Evolutionary conservation across 2,888 invertebrate species (phyloP), one percentile per base, ranked within the genome.

Genomic region (Platynereis dumerilii): DNA sequence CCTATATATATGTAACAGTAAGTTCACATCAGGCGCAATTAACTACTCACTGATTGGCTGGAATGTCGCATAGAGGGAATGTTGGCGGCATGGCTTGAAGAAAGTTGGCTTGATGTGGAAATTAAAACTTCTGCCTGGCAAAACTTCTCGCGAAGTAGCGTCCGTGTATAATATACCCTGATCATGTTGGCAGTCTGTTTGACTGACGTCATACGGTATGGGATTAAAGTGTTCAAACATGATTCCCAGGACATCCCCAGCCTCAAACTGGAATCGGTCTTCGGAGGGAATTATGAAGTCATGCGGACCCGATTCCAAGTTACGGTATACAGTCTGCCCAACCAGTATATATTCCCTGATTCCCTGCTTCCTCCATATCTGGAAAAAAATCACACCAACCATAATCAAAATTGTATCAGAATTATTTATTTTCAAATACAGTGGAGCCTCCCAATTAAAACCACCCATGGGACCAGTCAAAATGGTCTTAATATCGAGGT

Each of bases 241-340:
- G 17, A 64, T 34, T 10, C 64, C 64, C 12, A 64, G 26, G 24
- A 64, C 64, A 34, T 64, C 64, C n/a, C 64, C 64, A 1, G 64
- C 64, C 27, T 64, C 58, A 12, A 54, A 45, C 1, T 48, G 45
- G 29, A 58, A 45, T 2, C 58, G 34, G 17, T 58, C 59, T 7
- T 26, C 58, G 15, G 52, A 58, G 12, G 45, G 24, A 28, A 58
- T 58, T 1, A 26, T 45, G n/a, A 44, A 44, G 42, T 53, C 56
- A 24, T 64, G 58, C 17, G 27, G 39, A 17, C 64, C 64, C 34
- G 56, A 28, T 1, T 28, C 29, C 5, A 64, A 53, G 28, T 45
- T 48, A 20, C 34, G 58, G 58, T 45, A 56, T 24, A 48, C 52
- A 1, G 58, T 58, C 53, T 64, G 56, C 2, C 64, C 64, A 3